Evolutionary conservation across 1,140 invertebrate species (phyloP), one percentile per base, ranked within the genome.

Genomic region (Drosophila pachea): DNA sequence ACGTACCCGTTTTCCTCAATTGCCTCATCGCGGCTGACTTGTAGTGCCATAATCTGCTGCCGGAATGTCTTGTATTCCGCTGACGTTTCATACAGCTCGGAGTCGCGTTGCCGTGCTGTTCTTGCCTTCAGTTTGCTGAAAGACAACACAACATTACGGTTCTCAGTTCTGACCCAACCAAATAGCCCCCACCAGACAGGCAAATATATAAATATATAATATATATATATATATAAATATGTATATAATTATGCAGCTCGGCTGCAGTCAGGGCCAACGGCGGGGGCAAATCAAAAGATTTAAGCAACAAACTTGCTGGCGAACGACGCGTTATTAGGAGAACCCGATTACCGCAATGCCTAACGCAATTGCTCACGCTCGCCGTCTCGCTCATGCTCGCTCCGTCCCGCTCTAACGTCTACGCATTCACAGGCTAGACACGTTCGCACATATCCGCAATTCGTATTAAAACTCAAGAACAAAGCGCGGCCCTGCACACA

Each of bases 1-100:
- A 50, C 74, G 79, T 55, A 89, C 86, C 84, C 64, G 75, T 90
- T 89, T 78, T 89, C 86, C 61, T 72, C 70, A 49, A 89, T 87
- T 68, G 87, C 76, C 68, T 90, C 73, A 73, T 89, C 88, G 59
- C 86, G 81, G 56, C 83, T 87, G 31, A 58, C 58, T 72, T 88
- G 88, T 35, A 89, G 74, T 68, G 77, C 76, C 54, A 72, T 68
- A 59, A 89, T 74, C 77, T 89, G 88, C 45, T 88, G 78, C 32
- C 87, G 75, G 45, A 88, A 64, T 61, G 75, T 77, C 76, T 89
- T 89, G 63, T 73, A 76, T 78, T 89, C 88, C 40, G 71, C 78
- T 7, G 78, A 84, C 31, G 84, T 81, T 52, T 89, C 78, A 45
- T 74, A 86, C 56, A 88, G 50, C 69, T 86, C 86, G 12, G 69